Evolutionary conservation across 2,888 invertebrate genomes (phyloP), one percentile per base, ranked within the genome.

Genomic region (Parnassius smintheus): DNA sequence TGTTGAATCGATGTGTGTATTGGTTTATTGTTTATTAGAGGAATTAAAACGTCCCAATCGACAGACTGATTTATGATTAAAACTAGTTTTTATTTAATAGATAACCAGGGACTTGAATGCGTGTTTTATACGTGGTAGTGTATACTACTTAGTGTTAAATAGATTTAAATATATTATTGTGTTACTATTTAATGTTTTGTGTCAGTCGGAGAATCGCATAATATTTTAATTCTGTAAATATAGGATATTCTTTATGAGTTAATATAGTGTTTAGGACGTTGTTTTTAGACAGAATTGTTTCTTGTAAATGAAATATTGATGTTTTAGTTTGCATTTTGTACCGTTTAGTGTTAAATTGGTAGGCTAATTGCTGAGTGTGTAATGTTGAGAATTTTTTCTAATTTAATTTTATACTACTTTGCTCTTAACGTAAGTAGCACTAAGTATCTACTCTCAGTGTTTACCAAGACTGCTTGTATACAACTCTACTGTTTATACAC

Each of bases 261-360:
- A 78, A 72, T 67, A 69, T 49, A 49, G 49, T 1, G 11, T 70
- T 68, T 82, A 87, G 83, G 78, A 79, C 72, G 85, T 90, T 90
- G 88, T 89, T 89, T 72, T 87, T 85, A 86, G 81, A 86, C 82
- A 85, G 81, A 87, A 81, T 86, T 85, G 85, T 90, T 91, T 88
- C 87, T 88, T 89, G 88, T 89, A 88, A 84, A 87, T 88, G 82
- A 83, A 87, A 87, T 88, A 87, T 85, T 85, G 82, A 88, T 90
- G 89, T 89, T 91, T 88, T 89, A 89, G 88, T 90, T 91, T 88
- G 91, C 91, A 91, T 91, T 91, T 91, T 90, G 83, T 90, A 91
- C 83, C 68, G 78, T 81, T 77, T 90, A 89, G 85, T 78, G 75
- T 84, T 82, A 85, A 69, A 83, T 81, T 80, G 75, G 80, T 85